Percentiles rank a stretch among this genome's conserved stretches.
phyloP scores from a whole-genome alignment of 2,113 vertebrate species.

The Marmota monax region DNA sequence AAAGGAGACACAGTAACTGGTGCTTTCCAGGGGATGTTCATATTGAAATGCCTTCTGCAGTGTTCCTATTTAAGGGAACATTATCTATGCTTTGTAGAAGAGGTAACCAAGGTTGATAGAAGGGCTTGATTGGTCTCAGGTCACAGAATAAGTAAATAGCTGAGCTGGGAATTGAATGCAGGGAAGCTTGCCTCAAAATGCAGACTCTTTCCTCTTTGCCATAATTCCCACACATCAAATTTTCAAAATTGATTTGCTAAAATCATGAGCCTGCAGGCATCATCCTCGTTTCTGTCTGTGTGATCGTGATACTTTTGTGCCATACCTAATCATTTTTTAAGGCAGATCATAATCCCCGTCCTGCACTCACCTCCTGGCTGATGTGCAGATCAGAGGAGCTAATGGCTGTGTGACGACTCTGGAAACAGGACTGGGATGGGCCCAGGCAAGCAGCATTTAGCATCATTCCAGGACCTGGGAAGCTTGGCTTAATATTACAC shows the following conservation, averaged over 20 bases:
- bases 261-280: not conserved
- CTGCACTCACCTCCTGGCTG: not conserved
- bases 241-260: constrained; percentile 19
- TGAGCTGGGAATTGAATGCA: not conserved
- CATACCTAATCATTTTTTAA: not conserved
- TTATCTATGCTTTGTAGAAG: not conserved
- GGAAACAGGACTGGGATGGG: not conserved
- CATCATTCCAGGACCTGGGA: too few relatives aligned
- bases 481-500: not conserved
- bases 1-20: not conserved
- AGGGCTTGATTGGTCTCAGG: not conserved
- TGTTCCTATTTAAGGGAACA: not conserved
- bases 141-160: not conserved
- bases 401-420: not conserved
- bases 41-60: not conserved
- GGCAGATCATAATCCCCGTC: not conserved
- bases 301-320: not conserved
- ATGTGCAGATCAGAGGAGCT: not conserved
- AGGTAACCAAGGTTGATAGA: not conserved
- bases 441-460: fast-evolving
- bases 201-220: not conserved
- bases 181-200: not conserved
- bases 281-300: not conserved
- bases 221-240: not conserved
- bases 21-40: not conserved